These are phyloP conservation scores for Galaxias olidus DNA, from an alignment of 2,797 vertebrate genomes.

Conservation along the genomic window DNA sequence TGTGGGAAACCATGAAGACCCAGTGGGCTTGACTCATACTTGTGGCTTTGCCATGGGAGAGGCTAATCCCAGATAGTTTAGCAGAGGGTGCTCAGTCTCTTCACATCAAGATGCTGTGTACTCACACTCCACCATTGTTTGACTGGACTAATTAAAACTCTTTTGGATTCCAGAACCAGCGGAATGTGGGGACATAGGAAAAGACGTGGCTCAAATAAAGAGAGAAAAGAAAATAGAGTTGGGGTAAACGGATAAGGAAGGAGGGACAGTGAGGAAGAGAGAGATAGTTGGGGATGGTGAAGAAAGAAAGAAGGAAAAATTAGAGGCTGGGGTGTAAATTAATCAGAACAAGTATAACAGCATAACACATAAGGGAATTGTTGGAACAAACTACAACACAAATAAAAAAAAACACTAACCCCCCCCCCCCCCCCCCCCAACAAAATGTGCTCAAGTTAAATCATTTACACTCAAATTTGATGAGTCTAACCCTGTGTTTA, in stretches of 20 bases:
- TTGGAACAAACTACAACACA: background rate
- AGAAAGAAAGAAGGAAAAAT: background rate
- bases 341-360: background rate
- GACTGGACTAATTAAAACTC: background rate
- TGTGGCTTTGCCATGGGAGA: conserved; percentile 16
- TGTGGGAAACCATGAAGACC: conserved; percentile 21
- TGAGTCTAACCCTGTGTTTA: conserved; percentile 40
- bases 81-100: conserved; percentile 12
- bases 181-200: background rate
- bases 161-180: background rate
- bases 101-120: conserved; percentile 24
- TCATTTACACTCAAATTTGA: conserved; percentile 22
- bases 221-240: too few relatives aligned
- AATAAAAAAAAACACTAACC: too few relatives aligned
- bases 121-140: conserved; percentile 22
- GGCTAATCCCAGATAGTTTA: conserved; percentile 1
- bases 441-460: conserved; percentile 1
- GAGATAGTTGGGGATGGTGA: background rate
- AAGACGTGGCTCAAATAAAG: background rate
- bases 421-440: too few relatives aligned
- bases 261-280: background rate
- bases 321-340: background rate
- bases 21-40: conserved; percentile 23
- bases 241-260: background rate
- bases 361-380: background rate